phyloP scores from a whole-genome alignment of 2,888 invertebrate species.

The Drosophila anceps region DNA sequence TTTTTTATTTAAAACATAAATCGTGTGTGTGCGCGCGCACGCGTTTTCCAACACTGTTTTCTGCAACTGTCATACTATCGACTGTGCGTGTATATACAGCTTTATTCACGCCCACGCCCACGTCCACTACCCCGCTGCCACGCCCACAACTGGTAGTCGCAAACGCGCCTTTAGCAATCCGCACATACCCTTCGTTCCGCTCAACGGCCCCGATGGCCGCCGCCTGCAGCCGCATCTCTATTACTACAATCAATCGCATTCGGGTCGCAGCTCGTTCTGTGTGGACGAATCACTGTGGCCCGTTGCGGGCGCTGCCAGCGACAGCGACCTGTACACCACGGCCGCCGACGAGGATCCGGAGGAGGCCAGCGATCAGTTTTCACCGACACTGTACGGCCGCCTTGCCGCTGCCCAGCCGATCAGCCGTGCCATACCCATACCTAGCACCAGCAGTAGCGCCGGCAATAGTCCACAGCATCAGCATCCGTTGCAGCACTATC shows the following conservation, averaged over 20 bases:
- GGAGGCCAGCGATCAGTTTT: conserved; percentile 81
- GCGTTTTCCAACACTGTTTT: conserved; percentile 49
- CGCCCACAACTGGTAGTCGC: conserved; percentile 51
- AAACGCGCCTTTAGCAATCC: conserved; percentile 83
- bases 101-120: conserved; percentile 32
- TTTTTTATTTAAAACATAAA: conserved; percentile 22
- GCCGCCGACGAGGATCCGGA: conserved; percentile 60
- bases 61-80: not conserved
- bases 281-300: conserved; percentile 78
- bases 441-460: conserved; percentile 68
- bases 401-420: conserved; percentile 22
- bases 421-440: conserved; percentile 82
- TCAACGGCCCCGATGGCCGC: conserved; percentile 36
- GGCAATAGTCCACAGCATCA: conserved; percentile 81
- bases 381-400: conserved; percentile 75
- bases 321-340: conserved; percentile 61
- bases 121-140: conserved; percentile 11
- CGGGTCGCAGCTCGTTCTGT: conserved; percentile 80
- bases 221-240: conserved; percentile 64
- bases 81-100: conserved; percentile 31
- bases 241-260: conserved; percentile 71
- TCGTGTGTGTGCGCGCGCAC: conserved; percentile 14
- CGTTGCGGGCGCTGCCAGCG: conserved; percentile 43
- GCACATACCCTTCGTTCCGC: conserved; percentile 62
- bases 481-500: conserved; percentile 38